Evolutionary conservation across 2,113 vertebrate genomes (phyloP).

Genomic region (Crotalus viridis): DNA sequence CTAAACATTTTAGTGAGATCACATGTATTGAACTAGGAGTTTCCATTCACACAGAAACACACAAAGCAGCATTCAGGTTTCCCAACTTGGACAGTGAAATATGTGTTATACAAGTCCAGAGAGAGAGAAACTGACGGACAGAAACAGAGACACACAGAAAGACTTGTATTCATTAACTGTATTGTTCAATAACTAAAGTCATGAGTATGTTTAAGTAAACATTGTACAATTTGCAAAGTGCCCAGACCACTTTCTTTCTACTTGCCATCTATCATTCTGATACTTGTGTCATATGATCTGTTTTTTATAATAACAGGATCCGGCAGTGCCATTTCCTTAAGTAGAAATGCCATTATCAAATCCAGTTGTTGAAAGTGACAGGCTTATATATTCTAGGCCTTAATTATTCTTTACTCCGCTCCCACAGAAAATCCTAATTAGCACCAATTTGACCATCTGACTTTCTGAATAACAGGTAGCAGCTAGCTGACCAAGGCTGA

Average conservation of each 20-base stretch:
- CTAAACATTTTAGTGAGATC: background rate
- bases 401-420: background rate
- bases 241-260: background rate
- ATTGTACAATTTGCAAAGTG: background rate
- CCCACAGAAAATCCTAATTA: background rate
- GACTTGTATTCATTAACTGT: background rate
- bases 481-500: background rate
- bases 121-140: background rate
- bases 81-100: background rate
- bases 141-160: background rate
- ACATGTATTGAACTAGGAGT: conserved; percentile 23
- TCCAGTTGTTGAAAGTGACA: background rate
- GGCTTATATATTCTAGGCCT: background rate
- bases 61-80: background rate
- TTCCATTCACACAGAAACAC: background rate
- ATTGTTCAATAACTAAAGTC: background rate
- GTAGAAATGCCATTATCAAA: background rate
- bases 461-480: background rate
- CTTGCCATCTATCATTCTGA: background rate
- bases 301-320: background rate
- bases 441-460: background rate
- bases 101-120: accelerated
- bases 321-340: background rate
- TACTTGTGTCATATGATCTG: background rate
- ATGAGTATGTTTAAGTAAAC: background rate